A percentile compares a stretch with the other conserved stretches of the same genome.
Evolutionary conservation across 2,888 invertebrate species (phyloP).

Genomic region (Pollenia amentaria): DNA sequence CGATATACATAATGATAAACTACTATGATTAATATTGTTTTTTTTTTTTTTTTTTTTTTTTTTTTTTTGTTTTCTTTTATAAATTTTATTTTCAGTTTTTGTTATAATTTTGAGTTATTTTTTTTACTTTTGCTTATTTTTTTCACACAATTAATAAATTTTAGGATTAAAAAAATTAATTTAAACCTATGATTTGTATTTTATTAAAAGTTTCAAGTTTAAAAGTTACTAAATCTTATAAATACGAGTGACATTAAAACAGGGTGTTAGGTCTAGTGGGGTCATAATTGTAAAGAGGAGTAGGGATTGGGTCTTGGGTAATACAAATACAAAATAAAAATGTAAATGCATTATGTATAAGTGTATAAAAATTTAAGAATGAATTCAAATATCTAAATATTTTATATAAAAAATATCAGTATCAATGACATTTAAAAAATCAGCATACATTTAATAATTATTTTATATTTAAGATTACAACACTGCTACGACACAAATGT

Average conservation of each 20-base stretch:
- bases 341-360: constrained; percentile 41
- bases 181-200: constrained; percentile 56
- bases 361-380: constrained; percentile 49
- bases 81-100: constrained; percentile 9
- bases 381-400: constrained; percentile 69
- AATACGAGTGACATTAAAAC: constrained; percentile 60
- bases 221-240: constrained; percentile 65
- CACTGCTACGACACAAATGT: constrained; percentile 49
- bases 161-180: constrained; percentile 67
- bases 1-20: constrained; percentile 68
- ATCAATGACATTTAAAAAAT: constrained; percentile 52
- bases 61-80: constrained; percentile 20
- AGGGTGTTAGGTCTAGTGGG: constrained; percentile 5
- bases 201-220: constrained; percentile 61
- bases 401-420: constrained; percentile 57
- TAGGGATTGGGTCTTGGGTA: neutral
- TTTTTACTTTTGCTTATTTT: constrained; percentile 7
- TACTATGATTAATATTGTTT: constrained; percentile 53
- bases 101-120: constrained; percentile 6
- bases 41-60: constrained; percentile 28
- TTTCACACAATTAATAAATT: constrained; percentile 54
- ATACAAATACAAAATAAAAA: constrained; percentile 27
- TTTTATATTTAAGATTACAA: constrained; percentile 54
- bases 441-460: constrained; percentile 35
- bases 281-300: neutral